A percentile compares a stretch with the other conserved stretches of the same genome.
These are phyloP conservation scores for Pteria penguin DNA, from an alignment of 2,888 invertebrate species.

Conservation along the genomic window DNA sequence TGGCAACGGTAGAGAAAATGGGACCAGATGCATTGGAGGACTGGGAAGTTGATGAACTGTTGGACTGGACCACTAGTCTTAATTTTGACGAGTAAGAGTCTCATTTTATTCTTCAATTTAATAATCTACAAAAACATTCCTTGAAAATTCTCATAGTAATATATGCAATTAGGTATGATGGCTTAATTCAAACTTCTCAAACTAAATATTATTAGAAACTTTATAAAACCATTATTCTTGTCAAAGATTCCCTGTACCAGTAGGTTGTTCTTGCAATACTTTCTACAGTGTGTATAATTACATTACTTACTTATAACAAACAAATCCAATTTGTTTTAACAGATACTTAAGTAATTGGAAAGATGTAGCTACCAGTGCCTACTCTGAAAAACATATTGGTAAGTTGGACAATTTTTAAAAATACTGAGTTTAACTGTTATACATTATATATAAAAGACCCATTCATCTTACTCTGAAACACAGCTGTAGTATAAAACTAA, in stretches of 20 bases:
- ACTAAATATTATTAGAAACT: too few species aligned
- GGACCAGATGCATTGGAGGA: conserved; percentile 77
- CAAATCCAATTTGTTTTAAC: conserved; percentile 37
- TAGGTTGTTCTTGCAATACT: too few species aligned
- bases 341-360: conserved; percentile 75
- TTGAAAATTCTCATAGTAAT: too few species aligned
- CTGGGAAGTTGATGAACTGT: conserved; percentile 80
- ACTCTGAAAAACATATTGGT: conserved; percentile 73
- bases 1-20: conserved; percentile 75
- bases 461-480: too few species aligned
- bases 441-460: too few species aligned
- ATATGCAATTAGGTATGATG: too few species aligned
- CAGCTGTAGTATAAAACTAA: too few species aligned
- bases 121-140: not conserved
- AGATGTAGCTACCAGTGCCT: conserved; percentile 75
- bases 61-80: conserved; percentile 80
- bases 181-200: too few species aligned
- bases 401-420: conserved; percentile 29
- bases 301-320: too few species aligned
- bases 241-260: too few species aligned
- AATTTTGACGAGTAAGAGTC: conserved; percentile 79
- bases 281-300: too few species aligned
- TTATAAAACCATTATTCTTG: too few species aligned
- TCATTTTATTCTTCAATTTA: not conserved
- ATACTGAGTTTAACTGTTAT: not conserved